These are phyloP conservation scores for Gasteruption jaculator DNA, from an alignment of 2,888 invertebrate species.

Conservation along the genomic window DNA sequence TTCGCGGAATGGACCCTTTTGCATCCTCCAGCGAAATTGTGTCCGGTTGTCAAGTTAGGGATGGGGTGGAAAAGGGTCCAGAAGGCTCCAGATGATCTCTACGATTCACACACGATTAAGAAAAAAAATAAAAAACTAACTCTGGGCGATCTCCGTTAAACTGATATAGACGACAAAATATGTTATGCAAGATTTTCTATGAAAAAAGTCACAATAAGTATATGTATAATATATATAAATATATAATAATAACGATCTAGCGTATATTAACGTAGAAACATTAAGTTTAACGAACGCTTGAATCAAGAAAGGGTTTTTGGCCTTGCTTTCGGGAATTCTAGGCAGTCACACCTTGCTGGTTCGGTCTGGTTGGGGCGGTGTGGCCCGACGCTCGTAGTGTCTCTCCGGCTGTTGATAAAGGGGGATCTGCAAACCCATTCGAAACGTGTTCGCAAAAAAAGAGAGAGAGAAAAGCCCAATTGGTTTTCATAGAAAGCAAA, in stretches of 20 bases:
- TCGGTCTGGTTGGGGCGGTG: constrained; percentile 52
- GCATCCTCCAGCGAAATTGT: too few relatives aligned
- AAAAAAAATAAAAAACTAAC: too few relatives aligned
- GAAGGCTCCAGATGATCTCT: too few relatives aligned
- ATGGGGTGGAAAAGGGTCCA: too few relatives aligned
- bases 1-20: too few relatives aligned
- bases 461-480: too few relatives aligned
- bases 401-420: constrained; percentile 62
- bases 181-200: constrained; percentile 34
- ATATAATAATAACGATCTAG: constrained; percentile 37
- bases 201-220: constrained; percentile 33
- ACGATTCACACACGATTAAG: too few relatives aligned
- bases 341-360: constrained; percentile 53
- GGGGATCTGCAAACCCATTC: constrained; percentile 57
- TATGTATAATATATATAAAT: constrained; percentile 7
- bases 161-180: constrained; percentile 35
- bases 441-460: constrained; percentile 49
- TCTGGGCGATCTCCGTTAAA: too few relatives aligned
- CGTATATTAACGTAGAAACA: constrained; percentile 44
- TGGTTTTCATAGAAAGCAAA: too few relatives aligned
- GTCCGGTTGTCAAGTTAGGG: too few relatives aligned
- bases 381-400: constrained; percentile 53
- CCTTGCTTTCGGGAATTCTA: constrained; percentile 48
- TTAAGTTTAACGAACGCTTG: constrained; percentile 50
- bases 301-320: constrained; percentile 48